Evolutionary conservation across 92 coral and sea anemone species (phyloP), one percentile per base, ranked within the genome.

Genomic region (Zoanthus sociatus): DNA sequence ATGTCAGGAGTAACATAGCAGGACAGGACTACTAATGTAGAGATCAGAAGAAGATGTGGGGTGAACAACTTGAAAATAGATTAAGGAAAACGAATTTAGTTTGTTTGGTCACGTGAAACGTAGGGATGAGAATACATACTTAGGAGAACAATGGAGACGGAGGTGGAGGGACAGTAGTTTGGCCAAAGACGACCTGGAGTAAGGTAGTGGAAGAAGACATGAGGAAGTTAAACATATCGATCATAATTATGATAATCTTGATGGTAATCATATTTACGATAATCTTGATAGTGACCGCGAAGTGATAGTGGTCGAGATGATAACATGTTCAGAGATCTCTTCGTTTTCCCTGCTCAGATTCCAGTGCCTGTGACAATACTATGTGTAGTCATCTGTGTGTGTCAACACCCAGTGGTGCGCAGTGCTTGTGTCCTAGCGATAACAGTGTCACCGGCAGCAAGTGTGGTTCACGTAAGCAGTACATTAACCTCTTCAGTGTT

Each of bases 371-470:
- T 61, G 83, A 83, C 32, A 89, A 92, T 70, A 88, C 87, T 46
- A 84, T 83, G 30, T 96, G 99, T 79, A 88, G 92, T 21, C 94
- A 95, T 85, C 86, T 96, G 75, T 96, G 99, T 67, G 86, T 96
- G 17, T 54, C 90, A 37, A 90, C 83, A 26, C 78, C 75, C 42
- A 77, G 15, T 10, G 93, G 97, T 37, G 86, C 96, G 46, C 89
- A 92, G 21, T 96, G 98, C 78, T 87, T 91, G 75, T 96, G 98
- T 71, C 98, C 98, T 7, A 83, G 85, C 77, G 96, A 91, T 20
- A 87, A 93, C 87, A 87, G 79, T 32, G 74, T 85, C 47, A 79
- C 86, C 16, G 79, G 81, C 7, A 10, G 16, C 9, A 60, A 78
- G 17, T 93, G 96, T 67, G 84, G 56, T 46, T 30, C 84, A 78